These are phyloP conservation scores for Cassiopea xamachana DNA, from an alignment of 30 jellyfish, hydroid and myxozoan genomes.

Conservation along the genomic window DNA sequence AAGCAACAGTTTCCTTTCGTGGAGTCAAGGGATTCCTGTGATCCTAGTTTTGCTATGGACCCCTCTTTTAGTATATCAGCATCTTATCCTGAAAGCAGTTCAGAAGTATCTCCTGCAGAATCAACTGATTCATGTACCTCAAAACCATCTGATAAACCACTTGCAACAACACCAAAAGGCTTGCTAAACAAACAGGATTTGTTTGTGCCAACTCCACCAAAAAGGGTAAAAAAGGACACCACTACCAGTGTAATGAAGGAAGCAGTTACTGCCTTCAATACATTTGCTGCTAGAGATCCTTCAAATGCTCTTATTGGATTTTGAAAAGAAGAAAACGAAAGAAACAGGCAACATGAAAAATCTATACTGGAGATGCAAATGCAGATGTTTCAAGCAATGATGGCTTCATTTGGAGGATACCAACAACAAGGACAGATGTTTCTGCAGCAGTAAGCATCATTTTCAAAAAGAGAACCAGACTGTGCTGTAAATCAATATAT, in stretches of 20 bases:
- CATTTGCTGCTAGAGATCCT: slow-evolving; percentile 41
- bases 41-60: slow-evolving; percentile 46
- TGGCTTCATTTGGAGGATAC: slow-evolving; percentile 30
- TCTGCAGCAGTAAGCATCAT: slow-evolving; percentile 27
- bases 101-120: slow-evolving; percentile 7
- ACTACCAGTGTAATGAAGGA: slow-evolving; percentile 36
- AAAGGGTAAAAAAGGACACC: slow-evolving; percentile 18
- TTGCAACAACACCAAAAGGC: slow-evolving; percentile 15
- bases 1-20: slow-evolving; percentile 47
- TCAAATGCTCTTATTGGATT: slow-evolving; percentile 14
- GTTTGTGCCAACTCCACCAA: slow-evolving; percentile 40
- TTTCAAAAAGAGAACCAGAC: slow-evolving; percentile 43
- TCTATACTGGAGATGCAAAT: slow-evolving; percentile 58
- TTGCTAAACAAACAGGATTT: slow-evolving; percentile 10
- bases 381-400: slow-evolving; percentile 47
- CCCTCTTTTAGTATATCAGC: slow-evolving; percentile 11
- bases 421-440: slow-evolving; percentile 53
- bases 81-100: too few relatives aligned
- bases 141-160: neutral
- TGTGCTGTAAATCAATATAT: neutral
- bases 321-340: slow-evolving; percentile 44
- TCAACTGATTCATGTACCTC: slow-evolving; percentile 18
- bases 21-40: slow-evolving; percentile 54
- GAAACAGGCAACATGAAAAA: slow-evolving; percentile 36
- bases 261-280: slow-evolving; percentile 47